Conservation (phyloP, 2,113 vertebrate genomes). For the Eurystomus gularis region DNA sequence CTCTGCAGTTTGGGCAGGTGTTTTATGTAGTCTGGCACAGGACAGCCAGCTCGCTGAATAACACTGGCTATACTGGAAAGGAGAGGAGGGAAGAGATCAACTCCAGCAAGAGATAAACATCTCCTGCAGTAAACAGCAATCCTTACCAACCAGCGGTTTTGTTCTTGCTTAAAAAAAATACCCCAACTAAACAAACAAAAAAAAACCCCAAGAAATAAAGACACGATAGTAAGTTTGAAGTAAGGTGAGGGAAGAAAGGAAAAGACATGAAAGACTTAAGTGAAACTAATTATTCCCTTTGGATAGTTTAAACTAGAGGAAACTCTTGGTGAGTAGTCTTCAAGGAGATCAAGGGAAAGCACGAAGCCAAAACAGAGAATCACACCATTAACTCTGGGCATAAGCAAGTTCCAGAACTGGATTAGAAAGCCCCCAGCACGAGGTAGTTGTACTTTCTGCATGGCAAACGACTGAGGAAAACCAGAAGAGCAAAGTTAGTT, state of each 20-base stretch:
- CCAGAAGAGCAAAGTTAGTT: background rate
- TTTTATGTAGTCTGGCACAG: slow-evolving; percentile 93
- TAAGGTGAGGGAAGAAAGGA: background rate
- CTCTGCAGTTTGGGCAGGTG: slow-evolving; percentile 89
- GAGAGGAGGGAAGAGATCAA: background rate
- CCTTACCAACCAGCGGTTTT: background rate
- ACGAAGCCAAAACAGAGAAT: background rate
- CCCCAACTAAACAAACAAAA: background rate
- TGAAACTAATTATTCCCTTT: background rate
- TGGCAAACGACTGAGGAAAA: background rate
- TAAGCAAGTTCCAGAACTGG: background rate
- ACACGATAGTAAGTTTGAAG: background rate
- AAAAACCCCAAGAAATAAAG: background rate
- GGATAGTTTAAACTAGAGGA: background rate
- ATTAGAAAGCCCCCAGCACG: background rate
- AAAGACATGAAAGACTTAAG: background rate
- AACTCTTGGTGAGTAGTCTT: background rate
- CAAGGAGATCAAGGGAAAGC: background rate
- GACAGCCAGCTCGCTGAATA: slow-evolving; percentile 93
- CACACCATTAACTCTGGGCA: no score
- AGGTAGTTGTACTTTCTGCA: background rate
- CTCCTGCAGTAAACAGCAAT: background rate
- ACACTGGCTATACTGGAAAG: slow-evolving; percentile 86
- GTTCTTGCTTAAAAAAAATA: background rate
- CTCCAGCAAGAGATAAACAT: background rate